phyloP scores from a whole-genome alignment of 1,140 invertebrate species.

The Drosophila tropicalis region DNA sequence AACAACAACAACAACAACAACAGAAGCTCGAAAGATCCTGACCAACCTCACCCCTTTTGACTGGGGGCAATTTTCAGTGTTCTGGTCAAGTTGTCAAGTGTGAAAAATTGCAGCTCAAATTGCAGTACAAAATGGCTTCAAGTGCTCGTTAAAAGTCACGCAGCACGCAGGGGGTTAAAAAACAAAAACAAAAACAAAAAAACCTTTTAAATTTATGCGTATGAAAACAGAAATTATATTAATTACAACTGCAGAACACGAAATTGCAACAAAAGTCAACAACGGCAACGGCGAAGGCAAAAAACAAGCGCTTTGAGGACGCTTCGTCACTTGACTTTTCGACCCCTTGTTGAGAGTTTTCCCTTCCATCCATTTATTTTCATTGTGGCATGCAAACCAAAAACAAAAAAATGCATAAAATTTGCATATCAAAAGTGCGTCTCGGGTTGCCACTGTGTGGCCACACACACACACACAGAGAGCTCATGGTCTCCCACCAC shows the following conservation, averaged over 20 bases:
- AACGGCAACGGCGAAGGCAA: constrained; percentile 7
- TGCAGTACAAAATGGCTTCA: constrained; percentile 77
- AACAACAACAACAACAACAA: neutral
- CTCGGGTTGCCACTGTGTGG: constrained; percentile 36
- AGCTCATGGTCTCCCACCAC: too few relatives aligned
- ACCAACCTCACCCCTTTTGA: too few relatives aligned
- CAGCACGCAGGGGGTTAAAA: constrained; percentile 31
- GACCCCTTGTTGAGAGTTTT: constrained; percentile 18
- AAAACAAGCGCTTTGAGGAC: constrained; percentile 3
- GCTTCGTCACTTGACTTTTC: constrained; percentile 27
- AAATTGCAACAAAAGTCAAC: constrained; percentile 47
- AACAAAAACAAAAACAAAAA: neutral
- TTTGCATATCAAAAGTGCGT: constrained; percentile 81
- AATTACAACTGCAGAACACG: constrained; percentile 64
- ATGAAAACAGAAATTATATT: constrained; percentile 76
- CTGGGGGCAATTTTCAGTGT: neutral
- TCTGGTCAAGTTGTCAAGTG: constrained; percentile 66
- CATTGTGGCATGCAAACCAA: neutral
- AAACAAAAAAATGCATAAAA: constrained; percentile 60
- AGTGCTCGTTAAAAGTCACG: constrained; percentile 79
- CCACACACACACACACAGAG: too few relatives aligned
- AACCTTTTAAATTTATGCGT: constrained; percentile 73
- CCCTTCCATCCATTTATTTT: constrained; percentile 22
- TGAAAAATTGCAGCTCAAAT: constrained; percentile 79
- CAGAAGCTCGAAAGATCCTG: too few relatives aligned